Evolutionary conservation across 2,888 invertebrate genomes (phyloP), one percentile per base, ranked within the genome.

Genomic region (Abrostola tripartita): DNA sequence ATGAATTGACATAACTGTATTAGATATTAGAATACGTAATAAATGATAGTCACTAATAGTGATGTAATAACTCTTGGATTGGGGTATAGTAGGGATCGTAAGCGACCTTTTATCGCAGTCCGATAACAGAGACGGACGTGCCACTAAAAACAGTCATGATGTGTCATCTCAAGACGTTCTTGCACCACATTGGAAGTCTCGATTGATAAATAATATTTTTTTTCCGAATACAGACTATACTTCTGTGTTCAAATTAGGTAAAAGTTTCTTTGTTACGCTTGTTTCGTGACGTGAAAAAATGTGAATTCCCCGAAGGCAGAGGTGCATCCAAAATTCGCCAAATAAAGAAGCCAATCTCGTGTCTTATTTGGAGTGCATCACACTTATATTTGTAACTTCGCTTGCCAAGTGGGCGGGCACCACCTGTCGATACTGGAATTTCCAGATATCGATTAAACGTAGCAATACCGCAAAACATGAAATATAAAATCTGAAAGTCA

Each of bases 61-160:
- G 74, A 77, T 77, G 74, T 76, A 77, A 76, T 58, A 65, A 69
- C 52, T 57, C 44, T 49, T 37, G 10, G 57, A 58, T 74, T 61
- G 59, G 71, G 65, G 71, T 68, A 52, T 63, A 65, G 41, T 55
- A 41, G 55, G 54, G 65, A 57, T 66, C 54, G 60, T 37, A 50
- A 52, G 51, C 64, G 79, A 80, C 79, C 81, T 78, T 74, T 78
- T 80, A 80, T 78, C 81, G n/a, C 40, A n/a, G 24, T 6, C n/a
- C 14, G 74, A 78, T 75, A 79, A 77, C 63, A 42, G 37, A 14
- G 37, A 14, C 37, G 50, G 36, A 36, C 42, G 50, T 47, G 50
- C 38, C 38, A 69, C 57, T 54, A 52, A 64, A 49, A 61, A 53
- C 51, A 37, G 37, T 56, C 58, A 47, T 40, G 47, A 38, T 40